phyloP scores from a whole-genome alignment of 1,140 invertebrate species.

The Eriocheir sinensis region DNA sequence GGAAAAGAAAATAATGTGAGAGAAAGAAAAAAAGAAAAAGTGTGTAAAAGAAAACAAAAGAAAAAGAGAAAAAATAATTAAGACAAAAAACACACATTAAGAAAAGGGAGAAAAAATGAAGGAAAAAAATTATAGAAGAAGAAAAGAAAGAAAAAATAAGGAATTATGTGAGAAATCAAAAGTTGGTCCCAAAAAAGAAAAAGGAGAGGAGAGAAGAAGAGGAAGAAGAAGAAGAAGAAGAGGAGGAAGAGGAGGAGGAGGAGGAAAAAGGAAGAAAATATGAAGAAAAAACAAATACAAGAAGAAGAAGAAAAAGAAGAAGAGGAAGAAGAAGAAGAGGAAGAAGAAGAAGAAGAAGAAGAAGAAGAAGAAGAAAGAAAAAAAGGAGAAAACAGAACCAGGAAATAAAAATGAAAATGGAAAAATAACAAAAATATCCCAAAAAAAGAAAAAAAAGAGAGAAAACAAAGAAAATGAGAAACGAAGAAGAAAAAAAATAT shows the following conservation, averaged over 20 bases:
- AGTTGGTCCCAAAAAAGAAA: background rate
- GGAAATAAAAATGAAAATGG: no score
- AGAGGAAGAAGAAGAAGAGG: background rate
- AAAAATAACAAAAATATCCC: no score
- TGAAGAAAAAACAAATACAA: background rate
- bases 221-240: constrained; percentile 24
- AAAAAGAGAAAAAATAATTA: no score
- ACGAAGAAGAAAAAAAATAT: background rate
- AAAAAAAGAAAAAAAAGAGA: no score
- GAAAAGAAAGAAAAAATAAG: background rate
- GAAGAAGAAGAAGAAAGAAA: background rate
- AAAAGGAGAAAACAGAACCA: no score
- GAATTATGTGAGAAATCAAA: background rate
- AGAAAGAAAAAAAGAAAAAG: background rate
- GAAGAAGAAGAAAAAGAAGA: background rate
- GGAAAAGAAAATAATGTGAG: no score
- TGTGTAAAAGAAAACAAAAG: background rate
- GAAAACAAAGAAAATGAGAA: background rate
- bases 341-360: background rate
- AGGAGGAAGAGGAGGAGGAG: background rate
- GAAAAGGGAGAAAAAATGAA: background rate
- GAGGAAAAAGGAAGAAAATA: background rate
- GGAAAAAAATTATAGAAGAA: background rate
- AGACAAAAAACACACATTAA: background rate
- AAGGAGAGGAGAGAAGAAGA: background rate